A percentile compares a stretch with the other conserved stretches of the same genome.
phyloP scores from a whole-genome alignment of 2,888 invertebrate genomes.

The Bugulina stolonifera region DNA sequence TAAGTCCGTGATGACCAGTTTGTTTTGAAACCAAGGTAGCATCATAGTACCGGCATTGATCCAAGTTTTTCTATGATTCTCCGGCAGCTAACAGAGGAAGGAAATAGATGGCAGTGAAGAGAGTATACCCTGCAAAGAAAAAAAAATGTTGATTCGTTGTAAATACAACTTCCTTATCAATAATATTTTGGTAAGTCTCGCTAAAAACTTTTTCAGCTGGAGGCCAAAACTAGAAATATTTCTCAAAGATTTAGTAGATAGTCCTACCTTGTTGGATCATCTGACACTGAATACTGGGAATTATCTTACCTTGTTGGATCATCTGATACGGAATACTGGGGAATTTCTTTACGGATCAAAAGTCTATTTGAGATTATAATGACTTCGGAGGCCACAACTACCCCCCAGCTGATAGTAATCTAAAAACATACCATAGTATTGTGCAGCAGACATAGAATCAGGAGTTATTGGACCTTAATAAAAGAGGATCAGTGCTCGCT shows the following conservation, averaged over 20 bases:
- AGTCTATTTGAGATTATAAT: neutral
- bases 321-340: neutral
- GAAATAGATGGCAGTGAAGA: neutral
- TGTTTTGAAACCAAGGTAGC: no score
- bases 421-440: neutral
- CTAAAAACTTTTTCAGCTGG: no score
- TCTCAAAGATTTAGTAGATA: no score
- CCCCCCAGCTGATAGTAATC: neutral
- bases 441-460: no score
- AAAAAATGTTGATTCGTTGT: no score
- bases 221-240: no score
- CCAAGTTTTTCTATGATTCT: neutral
- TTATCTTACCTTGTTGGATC: neutral
- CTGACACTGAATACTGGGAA: no score
- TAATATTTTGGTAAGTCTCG: no score
- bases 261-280: neutral
- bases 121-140: neutral
- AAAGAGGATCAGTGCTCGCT: no score
- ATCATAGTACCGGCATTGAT: neutral
- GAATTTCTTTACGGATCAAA: neutral
- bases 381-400: neutral
- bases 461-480: no score
- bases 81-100: neutral
- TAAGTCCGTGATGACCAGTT: no score
- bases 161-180: no score